Conservation (phyloP, 2,888 invertebrate species). For the Drosophila subsilvestris region DNA sequence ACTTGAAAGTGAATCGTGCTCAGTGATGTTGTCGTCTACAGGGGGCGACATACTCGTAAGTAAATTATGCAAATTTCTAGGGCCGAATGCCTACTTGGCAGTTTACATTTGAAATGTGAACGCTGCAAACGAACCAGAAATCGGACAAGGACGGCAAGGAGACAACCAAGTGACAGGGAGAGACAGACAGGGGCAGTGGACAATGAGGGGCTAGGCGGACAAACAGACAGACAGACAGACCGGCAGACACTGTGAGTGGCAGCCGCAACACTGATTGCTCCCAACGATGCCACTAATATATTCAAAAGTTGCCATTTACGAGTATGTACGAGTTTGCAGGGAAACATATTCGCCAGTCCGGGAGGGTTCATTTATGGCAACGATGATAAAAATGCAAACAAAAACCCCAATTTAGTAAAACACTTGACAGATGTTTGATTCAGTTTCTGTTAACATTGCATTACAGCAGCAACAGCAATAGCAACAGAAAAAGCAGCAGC, state of each 20-base stretch:
- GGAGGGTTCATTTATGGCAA: slow-evolving; percentile 59
- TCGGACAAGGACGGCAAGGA: slow-evolving; percentile 28
- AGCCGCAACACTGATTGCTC: slow-evolving; percentile 63
- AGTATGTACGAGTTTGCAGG: slow-evolving; percentile 43
- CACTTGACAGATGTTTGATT: slow-evolving; percentile 69
- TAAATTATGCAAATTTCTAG: slow-evolving; percentile 74
- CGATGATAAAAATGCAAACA: slow-evolving; percentile 66
- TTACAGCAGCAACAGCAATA: slow-evolving; percentile 47
- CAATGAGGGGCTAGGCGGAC: neutral
- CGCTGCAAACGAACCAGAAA: slow-evolving; percentile 47
- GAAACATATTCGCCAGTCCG: slow-evolving; percentile 53
- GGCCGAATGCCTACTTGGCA: slow-evolving; percentile 71
- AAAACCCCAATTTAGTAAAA: slow-evolving; percentile 58
- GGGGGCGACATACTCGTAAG: slow-evolving; percentile 53
- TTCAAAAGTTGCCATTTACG: slow-evolving; percentile 65
- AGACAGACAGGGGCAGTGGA: neutral
- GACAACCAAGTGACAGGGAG: neutral
- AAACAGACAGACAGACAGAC: slow-evolving; percentile 10
- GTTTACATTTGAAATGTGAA: slow-evolving; percentile 61
- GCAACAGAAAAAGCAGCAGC: slow-evolving; percentile 30
- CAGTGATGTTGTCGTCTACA: slow-evolving; percentile 3
- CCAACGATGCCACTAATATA: slow-evolving; percentile 71
- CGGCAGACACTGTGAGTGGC: slow-evolving; percentile 57
- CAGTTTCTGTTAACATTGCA: slow-evolving; percentile 59
- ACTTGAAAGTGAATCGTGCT: slow-evolving; percentile 27